These are phyloP conservation scores for Camponotus fellah DNA, from an alignment of 2,888 invertebrate species.

Conservation along the genomic window DNA sequence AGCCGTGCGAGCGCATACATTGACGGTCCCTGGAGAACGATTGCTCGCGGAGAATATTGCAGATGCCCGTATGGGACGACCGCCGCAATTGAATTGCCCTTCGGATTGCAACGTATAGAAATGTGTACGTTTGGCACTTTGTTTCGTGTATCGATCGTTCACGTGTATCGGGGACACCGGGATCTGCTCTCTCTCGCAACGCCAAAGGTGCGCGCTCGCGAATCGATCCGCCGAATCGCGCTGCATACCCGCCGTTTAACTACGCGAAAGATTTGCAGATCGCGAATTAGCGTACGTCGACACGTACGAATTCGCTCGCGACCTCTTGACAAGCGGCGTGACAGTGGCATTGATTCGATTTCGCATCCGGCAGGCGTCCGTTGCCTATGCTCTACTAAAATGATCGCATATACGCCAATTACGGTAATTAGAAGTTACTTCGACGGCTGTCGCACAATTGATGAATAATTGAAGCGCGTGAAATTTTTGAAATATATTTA, in stretches of 20 bases:
- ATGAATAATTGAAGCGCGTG: background rate
- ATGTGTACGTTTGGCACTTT: slow-evolving; percentile 75
- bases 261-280: slow-evolving; percentile 49
- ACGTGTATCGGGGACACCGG: slow-evolving; percentile 66
- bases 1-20: slow-evolving; percentile 77
- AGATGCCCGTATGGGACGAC: slow-evolving; percentile 79
- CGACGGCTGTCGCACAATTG: slow-evolving; percentile 11
- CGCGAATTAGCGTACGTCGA: slow-evolving; percentile 57
- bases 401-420: slow-evolving; percentile 62
- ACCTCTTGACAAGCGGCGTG: slow-evolving; percentile 43
- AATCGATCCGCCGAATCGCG: slow-evolving; percentile 63
- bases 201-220: slow-evolving; percentile 63
- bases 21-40: slow-evolving; percentile 78
- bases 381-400: slow-evolving; percentile 41
- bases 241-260: slow-evolving; percentile 53
- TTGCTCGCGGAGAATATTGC: slow-evolving; percentile 80
- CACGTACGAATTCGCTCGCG: slow-evolving; percentile 54
- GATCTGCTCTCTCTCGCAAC: slow-evolving; percentile 56
- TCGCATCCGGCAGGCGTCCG: slow-evolving; percentile 45
- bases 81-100: slow-evolving; percentile 82
- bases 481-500: background rate
- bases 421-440: slow-evolving; percentile 60
- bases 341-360: slow-evolving; percentile 69
- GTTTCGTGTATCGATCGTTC: slow-evolving; percentile 77
- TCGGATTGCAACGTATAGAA: slow-evolving; percentile 80